Evolutionary conservation across 2,888 invertebrate species (phyloP).

Genomic region (Hyalella azteca): DNA sequence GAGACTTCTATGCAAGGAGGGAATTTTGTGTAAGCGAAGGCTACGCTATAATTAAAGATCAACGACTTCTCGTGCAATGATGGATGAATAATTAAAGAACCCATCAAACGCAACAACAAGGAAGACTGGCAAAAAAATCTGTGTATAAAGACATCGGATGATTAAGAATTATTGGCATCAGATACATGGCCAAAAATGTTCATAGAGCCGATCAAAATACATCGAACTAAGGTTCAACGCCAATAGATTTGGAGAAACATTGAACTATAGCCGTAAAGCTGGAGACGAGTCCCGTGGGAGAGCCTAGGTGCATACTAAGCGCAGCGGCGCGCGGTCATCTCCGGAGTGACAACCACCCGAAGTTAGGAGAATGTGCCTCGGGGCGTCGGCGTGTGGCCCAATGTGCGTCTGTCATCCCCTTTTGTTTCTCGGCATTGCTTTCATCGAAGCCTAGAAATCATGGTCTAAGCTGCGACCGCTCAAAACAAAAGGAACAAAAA

Average conservation of each 20-base stretch:
- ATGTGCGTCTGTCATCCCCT: constrained; percentile 24
- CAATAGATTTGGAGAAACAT: constrained; percentile 4
- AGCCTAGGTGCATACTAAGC: not conserved
- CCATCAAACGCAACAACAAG: too few relatives aligned
- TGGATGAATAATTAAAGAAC: too few relatives aligned
- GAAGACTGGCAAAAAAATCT: too few relatives aligned
- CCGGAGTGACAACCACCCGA: constrained; percentile 27
- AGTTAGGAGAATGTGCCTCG: not conserved
- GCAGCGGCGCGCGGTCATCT: not conserved
- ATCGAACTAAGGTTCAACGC: too few relatives aligned
- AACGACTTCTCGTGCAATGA: too few relatives aligned
- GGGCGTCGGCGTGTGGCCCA: constrained; percentile 23
- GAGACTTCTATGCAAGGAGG: too few relatives aligned
- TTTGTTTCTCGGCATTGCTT: constrained; percentile 11
- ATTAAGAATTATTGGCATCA: too few relatives aligned
- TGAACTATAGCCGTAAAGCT: not conserved
- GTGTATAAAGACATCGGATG: too few relatives aligned
- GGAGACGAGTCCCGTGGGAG: constrained; percentile 8
- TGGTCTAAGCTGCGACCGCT: not conserved
- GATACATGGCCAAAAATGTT: too few relatives aligned
- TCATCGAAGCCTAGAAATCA: not conserved
- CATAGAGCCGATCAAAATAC: too few relatives aligned
- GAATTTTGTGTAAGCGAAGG: too few relatives aligned
- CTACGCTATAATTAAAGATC: too few relatives aligned
- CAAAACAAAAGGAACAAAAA: not conserved